phyloP scores from a whole-genome alignment of 1,140 invertebrate species.

The Aphis gossypii region DNA sequence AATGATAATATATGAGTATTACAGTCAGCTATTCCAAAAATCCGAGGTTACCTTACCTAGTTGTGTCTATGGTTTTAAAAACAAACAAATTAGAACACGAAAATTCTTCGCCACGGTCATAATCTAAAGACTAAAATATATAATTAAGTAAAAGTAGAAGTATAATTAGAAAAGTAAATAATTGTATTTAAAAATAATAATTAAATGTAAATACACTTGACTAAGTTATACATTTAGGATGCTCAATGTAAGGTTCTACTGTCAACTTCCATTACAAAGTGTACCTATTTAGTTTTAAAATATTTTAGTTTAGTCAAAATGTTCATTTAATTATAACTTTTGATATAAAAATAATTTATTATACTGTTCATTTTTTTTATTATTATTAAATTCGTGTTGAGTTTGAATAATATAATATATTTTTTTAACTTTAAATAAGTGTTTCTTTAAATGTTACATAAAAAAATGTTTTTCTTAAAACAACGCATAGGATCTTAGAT shows the following conservation, averaged over 20 bases:
- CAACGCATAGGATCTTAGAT: not conserved
- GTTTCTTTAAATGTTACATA: not conserved
- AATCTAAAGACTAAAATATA: too few relatives aligned
- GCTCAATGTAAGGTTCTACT: not conserved
- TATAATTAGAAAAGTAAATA: too few relatives aligned
- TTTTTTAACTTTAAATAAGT: not conserved
- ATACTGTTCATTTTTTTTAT: not conserved
- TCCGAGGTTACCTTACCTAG: too few relatives aligned
- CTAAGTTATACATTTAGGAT: not conserved
- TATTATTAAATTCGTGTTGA: not conserved
- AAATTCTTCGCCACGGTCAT: too few relatives aligned
- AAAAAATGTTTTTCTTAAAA: not conserved
- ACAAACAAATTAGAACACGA: too few relatives aligned
- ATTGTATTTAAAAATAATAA: too few relatives aligned
- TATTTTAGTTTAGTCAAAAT: not conserved
- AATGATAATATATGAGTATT: too few relatives aligned
- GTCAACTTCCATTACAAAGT: not conserved
- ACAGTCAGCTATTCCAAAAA: too few relatives aligned
- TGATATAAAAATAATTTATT: not conserved
- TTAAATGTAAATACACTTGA: too few relatives aligned
- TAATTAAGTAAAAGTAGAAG: too few relatives aligned
- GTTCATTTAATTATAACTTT: not conserved
- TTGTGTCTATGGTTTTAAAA: too few relatives aligned
- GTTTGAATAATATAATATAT: not conserved
- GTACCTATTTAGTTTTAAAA: not conserved